Evolutionary conservation across 2,113 vertebrate genomes (phyloP), one percentile per base, ranked within the genome.

Genomic region (Mirza zaza): DNA sequence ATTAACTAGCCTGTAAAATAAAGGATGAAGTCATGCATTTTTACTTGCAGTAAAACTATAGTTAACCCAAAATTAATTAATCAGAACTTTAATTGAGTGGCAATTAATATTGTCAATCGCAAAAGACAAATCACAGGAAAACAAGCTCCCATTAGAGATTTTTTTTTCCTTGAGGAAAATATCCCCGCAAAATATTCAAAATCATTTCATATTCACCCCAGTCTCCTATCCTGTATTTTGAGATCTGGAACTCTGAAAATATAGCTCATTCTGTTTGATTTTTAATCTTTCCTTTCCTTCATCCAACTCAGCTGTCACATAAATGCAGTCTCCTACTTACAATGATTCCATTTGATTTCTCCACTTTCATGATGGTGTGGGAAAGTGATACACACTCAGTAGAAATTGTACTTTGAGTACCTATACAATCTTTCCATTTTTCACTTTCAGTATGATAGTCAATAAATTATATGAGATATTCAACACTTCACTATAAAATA

Each of bases 1-100:
- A 87, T 79, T 63, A 29, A 63, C 11, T 86, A 25, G 27, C 48
- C 48, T 68, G 17, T 93, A 87, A 84, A 73, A 92, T 45, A 91
- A 21, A 95, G 39, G 15, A 55, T n/a, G 34, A 23, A 55, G 8
- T 61, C 10, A 86, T n/a, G 8, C 32, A 70, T 92, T 96, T 85
- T 87, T 87, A 95, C 3, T 82, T 94, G 8, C 7, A 89, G 13
- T 70, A 79, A 95, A 95, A 86, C 13, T 73, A 12, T 27, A 93
- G 50, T 73, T 94, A 86, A 48, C 45, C 23, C 14, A 50, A 91
- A 79, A 11, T 83, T 96, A 86, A 52, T 91, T 48, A 83, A 92
- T 87, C 52, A 95, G 36, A 90, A 96, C 7, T 50, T 85, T 88
- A 10, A 71, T 10, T 82, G n/a, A 94, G 57, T 91, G n/a, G 20